Evolutionary conservation across 2,797 vertebrate species (phyloP).

Genomic region (Sternarchorhynchus goeldii): DNA sequence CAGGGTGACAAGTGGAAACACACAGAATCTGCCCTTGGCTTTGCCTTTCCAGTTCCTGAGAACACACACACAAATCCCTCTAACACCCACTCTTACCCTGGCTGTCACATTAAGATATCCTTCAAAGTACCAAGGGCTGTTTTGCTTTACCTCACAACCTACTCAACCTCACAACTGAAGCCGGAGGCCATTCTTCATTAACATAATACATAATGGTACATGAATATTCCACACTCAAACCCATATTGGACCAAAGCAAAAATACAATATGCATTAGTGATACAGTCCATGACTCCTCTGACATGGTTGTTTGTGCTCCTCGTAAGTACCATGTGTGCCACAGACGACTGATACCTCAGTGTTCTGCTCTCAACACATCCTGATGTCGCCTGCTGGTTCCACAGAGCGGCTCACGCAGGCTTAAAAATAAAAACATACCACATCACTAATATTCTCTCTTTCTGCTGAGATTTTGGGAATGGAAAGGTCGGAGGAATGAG

Average conservation of each 20-base stretch:
- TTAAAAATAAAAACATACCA: conserved; percentile 20
- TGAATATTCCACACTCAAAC: too few species aligned
- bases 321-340: background rate
- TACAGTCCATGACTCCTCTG: background rate
- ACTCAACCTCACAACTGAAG: background rate
- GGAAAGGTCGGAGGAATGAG: conserved; percentile 35
- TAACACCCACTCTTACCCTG: background rate
- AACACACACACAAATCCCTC: background rate
- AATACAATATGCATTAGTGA: background rate
- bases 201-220: too few species aligned
- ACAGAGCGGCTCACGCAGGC: background rate
- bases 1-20: background rate
- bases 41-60: conserved; percentile 6
- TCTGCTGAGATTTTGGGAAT: conserved; percentile 34
- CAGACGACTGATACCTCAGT: conserved; percentile 6
- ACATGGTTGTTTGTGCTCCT: background rate
- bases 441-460: conserved; percentile 28
- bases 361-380: conserved; percentile 3
- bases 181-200: background rate
- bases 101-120: conserved; percentile 16
- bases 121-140: conserved; percentile 5
- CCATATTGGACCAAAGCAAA: background rate
- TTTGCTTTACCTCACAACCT: conserved; percentile 7
- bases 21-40: background rate
- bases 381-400: conserved; percentile 7